A percentile compares a stretch with the other conserved stretches of the same genome.
phyloP scores from a whole-genome alignment of 2,113 vertebrate species.

The Pachypanchax playfairii region DNA sequence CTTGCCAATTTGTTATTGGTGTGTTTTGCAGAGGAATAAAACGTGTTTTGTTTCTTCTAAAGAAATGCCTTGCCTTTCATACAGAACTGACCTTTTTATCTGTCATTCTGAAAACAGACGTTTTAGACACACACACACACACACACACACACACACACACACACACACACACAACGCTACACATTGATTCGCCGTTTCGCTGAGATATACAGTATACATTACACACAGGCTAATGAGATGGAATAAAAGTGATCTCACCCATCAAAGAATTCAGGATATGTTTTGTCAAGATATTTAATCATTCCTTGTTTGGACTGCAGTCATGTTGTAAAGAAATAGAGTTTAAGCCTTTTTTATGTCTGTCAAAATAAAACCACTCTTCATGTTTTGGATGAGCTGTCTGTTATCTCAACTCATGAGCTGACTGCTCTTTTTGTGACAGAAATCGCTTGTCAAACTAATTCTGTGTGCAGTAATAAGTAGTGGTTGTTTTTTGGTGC shows the following conservation, averaged over 20 bases:
- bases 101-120: conserved; percentile 45
- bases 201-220: conserved; percentile 50
- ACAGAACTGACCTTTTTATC: conserved; percentile 58
- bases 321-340: conserved; percentile 50
- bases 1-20: conserved; percentile 12
- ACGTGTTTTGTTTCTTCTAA: conserved; percentile 1
- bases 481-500: conserved; percentile 21
- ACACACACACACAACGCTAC: conserved; percentile 18
- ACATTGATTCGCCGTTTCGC: conserved; percentile 29
- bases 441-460: conserved; percentile 20
- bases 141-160: background rate
- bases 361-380: conserved; percentile 30
- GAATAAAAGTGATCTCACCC: conserved; percentile 49
- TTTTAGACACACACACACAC: conserved; percentile 14
- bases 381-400: conserved; percentile 29
- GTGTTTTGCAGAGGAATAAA: conserved; percentile 26
- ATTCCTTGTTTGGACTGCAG: conserved; percentile 43
- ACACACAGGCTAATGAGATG: conserved; percentile 58
- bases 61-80: conserved; percentile 29
- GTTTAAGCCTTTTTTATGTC: conserved; percentile 48
- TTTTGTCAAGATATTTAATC: conserved; percentile 63
- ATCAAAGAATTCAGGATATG: conserved; percentile 29
- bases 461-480: conserved; percentile 7
- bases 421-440: conserved; percentile 20
- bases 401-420: conserved; percentile 42